phyloP scores from a whole-genome alignment of 2,888 invertebrate species.

The Rhingia campestris region DNA sequence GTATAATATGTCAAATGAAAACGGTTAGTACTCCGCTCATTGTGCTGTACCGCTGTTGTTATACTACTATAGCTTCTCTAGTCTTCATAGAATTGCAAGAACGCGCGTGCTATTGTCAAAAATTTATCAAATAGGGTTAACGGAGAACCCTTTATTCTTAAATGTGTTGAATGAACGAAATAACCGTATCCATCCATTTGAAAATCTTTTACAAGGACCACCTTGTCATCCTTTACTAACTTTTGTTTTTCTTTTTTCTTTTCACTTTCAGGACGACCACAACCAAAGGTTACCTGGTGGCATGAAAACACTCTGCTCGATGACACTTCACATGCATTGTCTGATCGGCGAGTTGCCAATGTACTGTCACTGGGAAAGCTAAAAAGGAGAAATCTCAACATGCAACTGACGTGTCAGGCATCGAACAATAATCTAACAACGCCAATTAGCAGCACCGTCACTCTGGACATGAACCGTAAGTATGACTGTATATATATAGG shows the following conservation, averaged over 20 bases:
- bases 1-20: constrained; percentile 51
- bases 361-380: constrained; percentile 86
- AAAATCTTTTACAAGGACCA: constrained; percentile 34
- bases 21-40: constrained; percentile 4
- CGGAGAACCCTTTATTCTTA: constrained; percentile 49
- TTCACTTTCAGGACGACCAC: constrained; percentile 85
- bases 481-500: constrained; percentile 75
- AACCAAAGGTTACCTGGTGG: constrained; percentile 87
- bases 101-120: constrained; percentile 43
- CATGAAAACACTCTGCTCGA: constrained; percentile 86
- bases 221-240: constrained; percentile 6
- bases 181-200: constrained; percentile 5
- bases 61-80: constrained; percentile 21
- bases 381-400: constrained; percentile 86
- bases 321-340: constrained; percentile 85
- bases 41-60: constrained; percentile 40
- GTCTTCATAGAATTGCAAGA: constrained; percentile 46
- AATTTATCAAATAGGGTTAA: constrained; percentile 35
- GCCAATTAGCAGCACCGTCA: constrained; percentile 87
- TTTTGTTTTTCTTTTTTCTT: constrained; percentile 2
- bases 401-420: constrained; percentile 87
- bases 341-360: constrained; percentile 86
- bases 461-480: constrained; percentile 88
- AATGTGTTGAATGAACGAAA: constrained; percentile 54
- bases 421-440: constrained; percentile 87